These are phyloP conservation scores for Acleris sparsana DNA, from an alignment of 2,888 invertebrate genomes.

Conservation along the genomic window DNA sequence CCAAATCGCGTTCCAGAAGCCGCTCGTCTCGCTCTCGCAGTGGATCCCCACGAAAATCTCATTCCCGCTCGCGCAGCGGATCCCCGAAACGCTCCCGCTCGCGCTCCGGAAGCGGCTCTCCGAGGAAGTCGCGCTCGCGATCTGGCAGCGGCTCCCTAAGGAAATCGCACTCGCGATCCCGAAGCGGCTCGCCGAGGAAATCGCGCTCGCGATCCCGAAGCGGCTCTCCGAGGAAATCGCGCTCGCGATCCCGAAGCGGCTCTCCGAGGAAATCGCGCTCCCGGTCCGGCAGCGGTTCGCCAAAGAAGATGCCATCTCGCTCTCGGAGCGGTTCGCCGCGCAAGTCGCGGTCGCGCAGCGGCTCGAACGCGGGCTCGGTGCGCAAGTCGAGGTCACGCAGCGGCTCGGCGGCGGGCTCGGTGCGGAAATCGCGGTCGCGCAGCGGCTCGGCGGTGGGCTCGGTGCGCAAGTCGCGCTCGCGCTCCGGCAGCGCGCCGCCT, in stretches of 20 bases:
- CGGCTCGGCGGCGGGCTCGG: no score
- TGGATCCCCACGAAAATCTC: conserved; percentile 19
- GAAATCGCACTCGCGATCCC: conserved; percentile 34
- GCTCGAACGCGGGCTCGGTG: conserved; percentile 27
- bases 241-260: conserved; percentile 33
- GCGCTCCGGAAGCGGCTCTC: conserved; percentile 41
- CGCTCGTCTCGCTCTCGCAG: conserved; percentile 10
- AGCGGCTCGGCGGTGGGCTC: conserved; percentile 41
- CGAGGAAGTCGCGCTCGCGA: conserved; percentile 45
- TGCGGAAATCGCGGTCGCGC: conserved; percentile 46
- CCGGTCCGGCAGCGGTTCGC: conserved; percentile 40
- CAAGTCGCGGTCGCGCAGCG: conserved; percentile 39
- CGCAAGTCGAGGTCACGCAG: conserved; percentile 35
- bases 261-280: conserved; percentile 48
- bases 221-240: conserved; percentile 37
- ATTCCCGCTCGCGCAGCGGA: conserved; percentile 20
- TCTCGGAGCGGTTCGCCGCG: conserved; percentile 40
- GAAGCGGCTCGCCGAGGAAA: conserved; percentile 45
- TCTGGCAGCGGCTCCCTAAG: conserved; percentile 40
- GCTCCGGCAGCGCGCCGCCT: conserved; percentile 23
- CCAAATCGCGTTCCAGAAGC: no score
- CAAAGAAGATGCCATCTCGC: conserved; percentile 43
- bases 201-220: conserved; percentile 42
- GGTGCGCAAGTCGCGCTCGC: conserved; percentile 31
- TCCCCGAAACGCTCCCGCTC: conserved; percentile 43